Conservation (phyloP, 2,888 invertebrate genomes). For the Nezara viridula region DNA sequence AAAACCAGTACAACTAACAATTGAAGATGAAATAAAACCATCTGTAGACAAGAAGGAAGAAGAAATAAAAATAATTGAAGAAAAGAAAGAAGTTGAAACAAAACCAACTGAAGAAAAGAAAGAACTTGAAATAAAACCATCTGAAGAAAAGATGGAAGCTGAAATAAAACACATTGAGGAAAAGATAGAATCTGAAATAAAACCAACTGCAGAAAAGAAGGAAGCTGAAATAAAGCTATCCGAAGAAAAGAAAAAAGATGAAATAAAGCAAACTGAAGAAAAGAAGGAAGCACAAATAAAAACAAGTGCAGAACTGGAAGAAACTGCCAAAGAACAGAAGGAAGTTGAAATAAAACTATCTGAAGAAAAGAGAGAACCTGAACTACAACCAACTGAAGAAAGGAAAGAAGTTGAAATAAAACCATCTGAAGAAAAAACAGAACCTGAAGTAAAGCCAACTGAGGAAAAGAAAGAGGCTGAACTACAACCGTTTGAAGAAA, state of each 20-base stretch:
- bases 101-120: not conserved
- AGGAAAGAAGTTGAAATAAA: conserved; percentile 14
- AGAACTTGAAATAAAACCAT: not conserved
- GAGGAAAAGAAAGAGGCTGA: not conserved
- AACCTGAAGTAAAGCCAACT: conserved; percentile 34
- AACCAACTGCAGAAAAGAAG: not conserved
- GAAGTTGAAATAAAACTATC: conserved; percentile 67
- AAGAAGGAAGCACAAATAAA: not conserved
- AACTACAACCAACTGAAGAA: not conserved
- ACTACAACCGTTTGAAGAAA: not conserved
- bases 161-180: not conserved
- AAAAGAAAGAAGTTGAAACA: not conserved
- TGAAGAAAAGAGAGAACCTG: not conserved
- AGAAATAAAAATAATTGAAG: not conserved
- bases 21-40: not conserved
- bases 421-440: not conserved
- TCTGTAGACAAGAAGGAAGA: not conserved
- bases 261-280: not conserved
- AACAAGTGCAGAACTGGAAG: not conserved
- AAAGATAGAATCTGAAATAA: not conserved
- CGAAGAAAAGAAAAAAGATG: conserved; percentile 62
- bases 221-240: not conserved
- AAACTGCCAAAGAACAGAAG: conserved; percentile 68
- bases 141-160: not conserved
- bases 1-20: not conserved